These are phyloP conservation scores for Protobothrops flavoviridis DNA, from an alignment of 2,113 vertebrate species.

Conservation along the genomic window DNA sequence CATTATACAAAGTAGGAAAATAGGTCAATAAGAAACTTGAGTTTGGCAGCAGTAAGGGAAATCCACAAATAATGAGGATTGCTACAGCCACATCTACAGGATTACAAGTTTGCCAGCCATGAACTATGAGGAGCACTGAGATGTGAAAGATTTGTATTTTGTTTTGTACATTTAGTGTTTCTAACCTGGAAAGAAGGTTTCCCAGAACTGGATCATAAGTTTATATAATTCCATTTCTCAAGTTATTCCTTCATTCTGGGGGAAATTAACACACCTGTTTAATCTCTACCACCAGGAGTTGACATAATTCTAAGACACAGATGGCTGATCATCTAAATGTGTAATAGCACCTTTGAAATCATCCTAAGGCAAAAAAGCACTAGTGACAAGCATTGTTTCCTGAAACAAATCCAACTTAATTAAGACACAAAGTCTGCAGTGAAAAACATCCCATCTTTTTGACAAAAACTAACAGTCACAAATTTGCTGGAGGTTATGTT, in stretches of 20 bases:
- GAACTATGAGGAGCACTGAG: neutral
- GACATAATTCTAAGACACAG: constrained; percentile 38
- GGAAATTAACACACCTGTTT: constrained; percentile 14
- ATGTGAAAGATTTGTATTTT: neutral
- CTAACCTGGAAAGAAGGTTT: neutral
- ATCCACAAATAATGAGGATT: neutral
- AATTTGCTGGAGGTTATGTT: constrained; percentile 36
- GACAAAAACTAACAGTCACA: constrained; percentile 37
- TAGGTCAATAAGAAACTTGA: neutral
- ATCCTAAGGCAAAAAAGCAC: constrained; percentile 46
- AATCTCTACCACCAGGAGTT: neutral
- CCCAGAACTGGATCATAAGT: neutral
- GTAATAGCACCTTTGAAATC: constrained; percentile 47
- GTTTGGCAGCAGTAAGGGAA: neutral
- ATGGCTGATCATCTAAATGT: constrained; percentile 56
- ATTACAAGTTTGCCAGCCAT: neutral
- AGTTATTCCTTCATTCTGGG: constrained; percentile 23
- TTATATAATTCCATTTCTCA: constrained; percentile 1
- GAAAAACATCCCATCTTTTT: constrained; percentile 49
- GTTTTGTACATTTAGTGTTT: neutral
- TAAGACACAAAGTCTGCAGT: constrained; percentile 42
- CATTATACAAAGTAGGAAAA: neutral
- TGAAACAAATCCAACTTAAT: constrained; percentile 62
- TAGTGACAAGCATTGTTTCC: constrained; percentile 58
- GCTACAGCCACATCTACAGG: neutral